Evolutionary conservation across 1,140 invertebrate species (phyloP), one percentile per base, ranked within the genome.

Genomic region (Leptonema lineaticorne): DNA sequence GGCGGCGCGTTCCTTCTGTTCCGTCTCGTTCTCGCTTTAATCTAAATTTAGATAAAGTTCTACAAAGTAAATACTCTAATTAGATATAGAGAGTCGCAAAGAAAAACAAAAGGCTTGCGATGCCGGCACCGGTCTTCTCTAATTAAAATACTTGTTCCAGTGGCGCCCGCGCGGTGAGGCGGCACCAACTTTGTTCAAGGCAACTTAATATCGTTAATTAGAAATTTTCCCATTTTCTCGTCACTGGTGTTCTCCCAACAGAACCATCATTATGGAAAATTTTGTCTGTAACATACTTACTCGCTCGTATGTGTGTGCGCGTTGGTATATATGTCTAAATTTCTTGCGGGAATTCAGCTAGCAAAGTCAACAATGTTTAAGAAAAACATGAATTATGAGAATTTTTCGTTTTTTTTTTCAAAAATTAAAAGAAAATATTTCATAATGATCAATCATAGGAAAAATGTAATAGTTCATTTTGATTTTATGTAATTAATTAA

Each of bases 121-220:
- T 33, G 62, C 62, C 41, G 58, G 58, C 58, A 62, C 58, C 58
- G 62, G 62, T 64, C 59, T 68, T 30, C 53, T 69, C 67, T 72
- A 69, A 72, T 72, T 72, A 72, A 72, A 72, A 72, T 72, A 72
- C 70, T 72, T 69, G 69, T 59, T 68, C 45, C 56, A 45, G 48
- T 56, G 50, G 66, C 56, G 62, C 46, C 60, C 37, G 66, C 53
- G 66, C 50, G 33, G 62, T 46, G 45, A 60, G 37, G 53, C 22
- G 20, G 67, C 63, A 67, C 46, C 37, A 72, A 72, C 56, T 69
- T 72, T 72, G 67, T 48, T 60, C 41, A 65, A 71, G 67, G 50
- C 67, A 67, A 72, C 70, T 72, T 72, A 69, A 72, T 72, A 72
- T 72, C 64, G 68, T 68, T 72, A 72, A 69, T 72, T 72, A 69